Base-by-base conservation (phyloP, 2,888 invertebrate species). In the Trissonchulus sp. region DNA sequence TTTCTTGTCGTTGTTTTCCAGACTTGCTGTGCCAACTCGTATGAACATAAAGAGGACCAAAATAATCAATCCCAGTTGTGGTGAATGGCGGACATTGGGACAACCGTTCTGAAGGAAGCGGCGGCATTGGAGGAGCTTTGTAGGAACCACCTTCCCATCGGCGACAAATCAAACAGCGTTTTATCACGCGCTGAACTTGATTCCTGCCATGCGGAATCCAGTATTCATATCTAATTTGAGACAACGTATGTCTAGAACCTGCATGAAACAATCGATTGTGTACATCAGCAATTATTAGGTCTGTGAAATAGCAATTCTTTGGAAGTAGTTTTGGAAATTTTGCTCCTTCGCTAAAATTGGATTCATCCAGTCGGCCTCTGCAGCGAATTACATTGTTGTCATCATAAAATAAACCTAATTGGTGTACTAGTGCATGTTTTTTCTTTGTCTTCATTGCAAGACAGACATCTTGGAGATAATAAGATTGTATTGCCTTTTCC, bases 21-120 rank as follows among this genome's bases (percentile, higher is more conserved):
- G n/a, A n/a, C 80, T n/a, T n/a, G n/a, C n/a, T n/a, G n/a, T n/a
- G n/a, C n/a, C n/a, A n/a, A 18, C n/a, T n/a, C n/a, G 28, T 15
- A n/a, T 18, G 60, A 15, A 84, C 75, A 36, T 74, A 77, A 18
- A 86, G 65, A 0, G 85, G 85, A 0, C 86, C 86, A 1, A 82
- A 81, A 48, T 85, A 79, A 77, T 85, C 84, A 0, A 85, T 77
- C 2, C 83, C 85, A 1, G 77, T 77, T 1, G 82, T 15, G 15
- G n/a, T 18, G n/a, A 68, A 68, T 18, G 68, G 60, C 15, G 18
- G 60, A 18, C n/a, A n/a, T 60, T n/a, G 15, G 15, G 60, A 60
- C 15, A 60, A 15, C n/a, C 60, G 60, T 18, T 18, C 18, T 18
- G 18, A 18, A n/a, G 60, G 60, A 18, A 60, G n/a, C 18, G 18